Conservation (phyloP, 2,797 vertebrate genomes). For the Esox masquinongy region DNA sequence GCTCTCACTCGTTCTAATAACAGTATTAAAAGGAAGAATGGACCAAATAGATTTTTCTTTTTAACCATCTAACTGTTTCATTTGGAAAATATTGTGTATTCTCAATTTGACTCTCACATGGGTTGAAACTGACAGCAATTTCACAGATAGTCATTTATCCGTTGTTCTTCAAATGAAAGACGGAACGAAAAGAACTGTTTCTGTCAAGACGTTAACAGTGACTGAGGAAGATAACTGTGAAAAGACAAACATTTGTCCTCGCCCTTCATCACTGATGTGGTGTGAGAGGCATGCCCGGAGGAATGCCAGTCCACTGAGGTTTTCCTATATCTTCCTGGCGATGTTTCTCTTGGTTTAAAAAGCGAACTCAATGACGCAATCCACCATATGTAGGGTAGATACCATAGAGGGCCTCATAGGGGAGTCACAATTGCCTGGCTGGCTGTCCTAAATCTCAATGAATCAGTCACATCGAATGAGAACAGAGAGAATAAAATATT, state of each 20-base stretch:
- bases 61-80: neutral
- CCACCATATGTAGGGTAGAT: slow-evolving; percentile 56
- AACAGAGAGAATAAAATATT: neutral
- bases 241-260: slow-evolving; percentile 68
- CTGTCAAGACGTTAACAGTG: slow-evolving; percentile 37
- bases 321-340: slow-evolving; percentile 59
- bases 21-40: neutral
- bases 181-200: neutral
- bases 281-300: slow-evolving; percentile 61
- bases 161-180: neutral
- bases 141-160: neutral
- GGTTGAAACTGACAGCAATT: slow-evolving; percentile 2
- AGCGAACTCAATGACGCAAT: slow-evolving; percentile 61
- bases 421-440: slow-evolving; percentile 45
- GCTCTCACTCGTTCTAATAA: neutral
- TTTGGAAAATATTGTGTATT: neutral
- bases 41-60: neutral
- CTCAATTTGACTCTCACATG: neutral
- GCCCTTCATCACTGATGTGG: slow-evolving; percentile 49
- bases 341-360: slow-evolving; percentile 54
- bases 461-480: slow-evolving; percentile 36
- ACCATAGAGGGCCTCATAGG: slow-evolving; percentile 27
- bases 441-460: slow-evolving; percentile 36
- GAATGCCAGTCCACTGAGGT: slow-evolving; percentile 64
- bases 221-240: slow-evolving; percentile 60